Evolutionary conservation across 2,113 vertebrate species (phyloP), one percentile per base, ranked within the genome.

Genomic region (Corapipo altera): DNA sequence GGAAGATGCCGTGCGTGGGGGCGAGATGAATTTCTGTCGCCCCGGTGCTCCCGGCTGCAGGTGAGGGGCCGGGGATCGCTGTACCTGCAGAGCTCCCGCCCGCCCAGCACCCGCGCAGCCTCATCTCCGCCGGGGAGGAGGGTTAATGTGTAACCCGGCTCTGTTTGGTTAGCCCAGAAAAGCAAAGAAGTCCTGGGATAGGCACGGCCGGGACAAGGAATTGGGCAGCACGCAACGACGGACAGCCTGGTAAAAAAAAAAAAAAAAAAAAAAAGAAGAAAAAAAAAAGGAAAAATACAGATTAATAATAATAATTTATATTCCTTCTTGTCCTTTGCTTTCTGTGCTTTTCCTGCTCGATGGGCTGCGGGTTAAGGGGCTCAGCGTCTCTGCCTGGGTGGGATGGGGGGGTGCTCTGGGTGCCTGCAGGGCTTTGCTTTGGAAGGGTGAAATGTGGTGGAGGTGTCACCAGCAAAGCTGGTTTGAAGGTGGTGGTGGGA

Each of bases 141-240:
- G 87, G 98, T 98, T 97, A 96, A 96, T 97, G 64, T 89, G 96
- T 98, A 96, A 98, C 95, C 61, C 4, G 16, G 49, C 88, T 9
- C 46, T 97, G 91, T 97, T 97, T 96, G 88, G 71, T 92, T 94
- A 96, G 76, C 59, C 64, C 88, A 70, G 92, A 51, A 95, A 52
- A 90, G 88, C 76, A 72, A 64, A 93, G 71, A 57, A 55, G 18
- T 66, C 74, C 88, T 12, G 80, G 86, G 92, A 82, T 22, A 95
- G 90, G 84, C 95, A 91, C 76, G 19, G 80, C 71, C 0, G 28
- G 75, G 69, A 86, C 64, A 2, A 93, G 88, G 69, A 91, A 26
- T 76, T 66, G 72, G 41, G 48, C 67, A 80, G 59, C 79, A 15
- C 37, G 22, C 70, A 79, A 19, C 74, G 2, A 41, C 90, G 1